phyloP scores from a whole-genome alignment of 2,888 invertebrate species.

The Drosophila algonquin region DNA sequence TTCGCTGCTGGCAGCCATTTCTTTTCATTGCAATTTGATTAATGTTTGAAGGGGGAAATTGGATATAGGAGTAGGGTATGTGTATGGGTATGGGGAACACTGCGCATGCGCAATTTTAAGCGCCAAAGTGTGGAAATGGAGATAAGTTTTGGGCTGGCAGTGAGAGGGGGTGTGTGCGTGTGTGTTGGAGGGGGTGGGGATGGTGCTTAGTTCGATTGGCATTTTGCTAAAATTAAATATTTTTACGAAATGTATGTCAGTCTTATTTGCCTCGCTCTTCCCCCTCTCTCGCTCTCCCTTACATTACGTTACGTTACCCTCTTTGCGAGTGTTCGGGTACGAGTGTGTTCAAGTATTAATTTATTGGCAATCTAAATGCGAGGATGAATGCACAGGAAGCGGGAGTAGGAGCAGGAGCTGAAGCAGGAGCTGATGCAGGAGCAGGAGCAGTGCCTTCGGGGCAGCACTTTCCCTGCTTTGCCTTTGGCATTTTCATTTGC shows the following conservation, averaged over 20 bases:
- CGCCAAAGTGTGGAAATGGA: slow-evolving; percentile 9
- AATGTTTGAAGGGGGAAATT: neutral
- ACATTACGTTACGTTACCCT: too few relatives aligned
- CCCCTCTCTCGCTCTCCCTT: neutral
- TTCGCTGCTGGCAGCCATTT: slow-evolving; percentile 29
- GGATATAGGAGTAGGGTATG: neutral
- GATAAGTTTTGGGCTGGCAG: slow-evolving; percentile 1
- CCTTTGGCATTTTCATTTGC: slow-evolving; percentile 47
- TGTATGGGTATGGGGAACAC: neutral
- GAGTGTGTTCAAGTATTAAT: slow-evolving; percentile 44
- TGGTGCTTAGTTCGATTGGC: slow-evolving; percentile 29
- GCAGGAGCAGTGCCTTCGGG: neutral
- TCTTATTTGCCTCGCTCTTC: slow-evolving; percentile 6
- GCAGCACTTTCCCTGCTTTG: slow-evolving; percentile 26
- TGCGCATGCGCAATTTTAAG: slow-evolving; percentile 52
- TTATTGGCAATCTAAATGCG: slow-evolving; percentile 46
- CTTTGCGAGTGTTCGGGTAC: neutral
- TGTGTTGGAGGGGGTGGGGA: neutral
- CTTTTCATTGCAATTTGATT: slow-evolving; percentile 17
- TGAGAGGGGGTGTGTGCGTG: neutral
- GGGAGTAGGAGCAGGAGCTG: neutral
- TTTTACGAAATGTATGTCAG: slow-evolving; percentile 38
- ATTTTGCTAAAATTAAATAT: slow-evolving; percentile 48
- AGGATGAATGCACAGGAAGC: slow-evolving; percentile 28
- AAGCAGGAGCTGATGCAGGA: neutral